Base-by-base conservation (phyloP, 1,140 invertebrate species). In the Eurosta solidaginis region DNA sequence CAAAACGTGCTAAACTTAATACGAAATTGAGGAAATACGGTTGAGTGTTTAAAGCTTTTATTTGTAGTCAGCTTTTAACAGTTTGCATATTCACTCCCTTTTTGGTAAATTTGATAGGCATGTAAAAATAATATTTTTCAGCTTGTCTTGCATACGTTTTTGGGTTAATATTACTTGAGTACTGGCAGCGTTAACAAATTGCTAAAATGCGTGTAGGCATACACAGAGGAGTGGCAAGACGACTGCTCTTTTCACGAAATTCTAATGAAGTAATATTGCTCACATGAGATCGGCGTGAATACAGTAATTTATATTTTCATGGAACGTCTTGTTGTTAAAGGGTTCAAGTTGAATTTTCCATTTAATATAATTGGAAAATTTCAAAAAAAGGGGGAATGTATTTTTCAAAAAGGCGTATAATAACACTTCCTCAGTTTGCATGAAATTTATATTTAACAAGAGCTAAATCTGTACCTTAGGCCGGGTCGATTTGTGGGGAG, bases 111-210 rank as follows among this genome's bases (percentile, higher is more conserved):
- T 52, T 52, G 9, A 25, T 49, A 22, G 49, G 49, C 25, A 10
- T 10, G 49, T 52, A 10, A 52, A 52, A 22, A 2, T n/a, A n/a
- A 6, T 52, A 6, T 25, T 52, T 25, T 52, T 52, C 25, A 4
- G 49, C 4, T 52, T 6, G 2, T 6, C n/a, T 52, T 4, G 20
- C 49, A 52, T 52, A 25, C 10, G 49, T 22, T 22, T 22, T 22
- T 6, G 4, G 27, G 14, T 68, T 68, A 68, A 68, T 68, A 14
- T 68, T 40, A 33, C 33, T n/a, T 7, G 36, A 68, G 59, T 68
- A 22, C 59, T 68, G 22, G 59, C 40, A 68, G 33, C 59, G 59
- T 40, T 68, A 68, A 68, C 59, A 68, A 68, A 68, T 68, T 68
- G 59, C 33, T 20, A 22, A 68, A 68, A 68, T 68, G 59, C 59